These are phyloP conservation scores for Callipepla squamata DNA, from an alignment of 2,113 vertebrate genomes.

Conservation along the genomic window DNA sequence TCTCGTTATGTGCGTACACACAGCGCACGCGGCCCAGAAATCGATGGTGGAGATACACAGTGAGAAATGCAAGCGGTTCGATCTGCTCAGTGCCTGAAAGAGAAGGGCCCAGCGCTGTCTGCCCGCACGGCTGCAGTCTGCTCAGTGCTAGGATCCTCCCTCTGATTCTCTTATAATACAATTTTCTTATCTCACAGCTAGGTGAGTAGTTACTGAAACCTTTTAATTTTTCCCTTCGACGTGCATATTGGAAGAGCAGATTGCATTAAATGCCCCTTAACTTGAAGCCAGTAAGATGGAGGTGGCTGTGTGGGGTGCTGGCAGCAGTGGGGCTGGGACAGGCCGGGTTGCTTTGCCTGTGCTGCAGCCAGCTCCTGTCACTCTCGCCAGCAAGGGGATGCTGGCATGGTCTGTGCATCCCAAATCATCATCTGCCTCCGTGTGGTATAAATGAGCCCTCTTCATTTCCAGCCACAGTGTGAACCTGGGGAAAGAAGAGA, in stretches of 20 bases:
- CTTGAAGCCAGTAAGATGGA: not conserved
- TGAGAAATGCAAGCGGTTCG: not conserved
- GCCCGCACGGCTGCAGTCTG: not conserved
- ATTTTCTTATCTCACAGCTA: not conserved
- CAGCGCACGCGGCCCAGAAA: rapidly evolving
- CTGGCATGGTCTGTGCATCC: not conserved
- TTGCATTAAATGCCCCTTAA: not conserved
- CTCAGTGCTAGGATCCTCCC: not conserved
- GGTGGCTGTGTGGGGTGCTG: not conserved
- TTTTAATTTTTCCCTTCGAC: not conserved
- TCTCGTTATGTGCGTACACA: not conserved
- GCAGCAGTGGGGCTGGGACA: not conserved
- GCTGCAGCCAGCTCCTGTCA: not conserved
- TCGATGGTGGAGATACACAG: not conserved
- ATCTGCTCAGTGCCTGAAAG: not conserved
- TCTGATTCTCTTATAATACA: not conserved
- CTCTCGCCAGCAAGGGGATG: rapidly evolving
- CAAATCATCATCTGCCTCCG: not conserved
- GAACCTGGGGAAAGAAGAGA: not conserved
- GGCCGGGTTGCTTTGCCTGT: not conserved
- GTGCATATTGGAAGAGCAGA: slow-evolving; percentile 1
- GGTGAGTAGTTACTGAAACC: not conserved
- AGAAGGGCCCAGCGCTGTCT: not conserved
- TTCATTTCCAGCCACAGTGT: not conserved
- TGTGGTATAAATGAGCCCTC: not conserved